These are phyloP conservation scores for Neoseiulus cucumeris DNA, from an alignment of 1,140 invertebrate genomes.

Conservation along the genomic window DNA sequence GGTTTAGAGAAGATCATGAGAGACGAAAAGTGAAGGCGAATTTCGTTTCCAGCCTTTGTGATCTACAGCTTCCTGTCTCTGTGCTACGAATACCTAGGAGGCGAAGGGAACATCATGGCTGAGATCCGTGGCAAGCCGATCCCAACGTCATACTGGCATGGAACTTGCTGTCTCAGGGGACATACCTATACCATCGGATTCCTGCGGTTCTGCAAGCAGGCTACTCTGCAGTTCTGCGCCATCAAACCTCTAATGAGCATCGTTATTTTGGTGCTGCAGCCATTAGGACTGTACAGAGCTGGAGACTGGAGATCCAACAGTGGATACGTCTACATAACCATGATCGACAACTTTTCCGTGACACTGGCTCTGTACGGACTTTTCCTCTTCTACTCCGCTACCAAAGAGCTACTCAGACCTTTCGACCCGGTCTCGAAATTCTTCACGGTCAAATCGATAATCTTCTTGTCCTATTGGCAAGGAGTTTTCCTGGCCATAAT, in stretches of 20 bases:
- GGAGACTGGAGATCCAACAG: slow-evolving; percentile 83
- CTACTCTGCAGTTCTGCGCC: slow-evolving; percentile 94
- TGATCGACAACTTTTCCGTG: slow-evolving; percentile 96
- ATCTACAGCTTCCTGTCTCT: slow-evolving; percentile 98
- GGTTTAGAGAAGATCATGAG: not conserved
- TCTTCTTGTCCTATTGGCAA: slow-evolving; percentile 99
- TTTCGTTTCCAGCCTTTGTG: slow-evolving; percentile 65
- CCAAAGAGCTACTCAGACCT: slow-evolving; percentile 69
- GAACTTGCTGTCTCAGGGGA: slow-evolving; percentile 86
- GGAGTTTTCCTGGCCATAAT: slow-evolving; percentile 88
- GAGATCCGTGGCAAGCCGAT: slow-evolving; percentile 96
- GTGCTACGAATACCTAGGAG: slow-evolving; percentile 91
- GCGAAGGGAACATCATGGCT: slow-evolving; percentile 97
- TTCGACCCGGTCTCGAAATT: slow-evolving; percentile 98
- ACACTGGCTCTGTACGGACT: slow-evolving; percentile 88
- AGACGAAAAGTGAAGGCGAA: not conserved
- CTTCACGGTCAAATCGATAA: slow-evolving; percentile 96
- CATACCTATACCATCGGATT: slow-evolving; percentile 98
- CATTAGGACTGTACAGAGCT: slow-evolving; percentile 63
- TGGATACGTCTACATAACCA: slow-evolving; percentile 93
- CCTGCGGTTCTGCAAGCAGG: slow-evolving; percentile 87
- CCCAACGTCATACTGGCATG: slow-evolving; percentile 69
- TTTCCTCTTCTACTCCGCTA: slow-evolving; percentile 95
- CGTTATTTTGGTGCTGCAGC: slow-evolving; percentile 87
- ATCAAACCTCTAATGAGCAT: slow-evolving; percentile 96